Conservation (phyloP, 2,113 vertebrate species). For the Phyllostomus discolor region DNA sequence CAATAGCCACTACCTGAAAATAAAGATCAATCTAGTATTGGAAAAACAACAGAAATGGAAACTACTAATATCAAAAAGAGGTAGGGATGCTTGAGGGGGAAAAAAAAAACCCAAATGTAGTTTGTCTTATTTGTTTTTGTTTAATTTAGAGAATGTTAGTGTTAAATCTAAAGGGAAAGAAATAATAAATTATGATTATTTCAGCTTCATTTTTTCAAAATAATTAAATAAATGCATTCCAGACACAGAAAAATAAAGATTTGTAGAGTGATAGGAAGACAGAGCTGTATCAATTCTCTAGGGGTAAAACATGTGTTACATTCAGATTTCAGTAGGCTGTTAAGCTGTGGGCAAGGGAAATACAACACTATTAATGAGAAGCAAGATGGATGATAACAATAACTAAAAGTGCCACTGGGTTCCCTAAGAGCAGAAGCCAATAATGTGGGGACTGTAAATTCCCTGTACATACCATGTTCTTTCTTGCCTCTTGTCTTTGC, state of each 20-base stretch:
- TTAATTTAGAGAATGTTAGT: background rate
- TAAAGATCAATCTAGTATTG: background rate
- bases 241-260: background rate
- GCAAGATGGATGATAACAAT: background rate
- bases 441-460: background rate
- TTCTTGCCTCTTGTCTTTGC: background rate
- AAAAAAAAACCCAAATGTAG: background rate
- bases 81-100: background rate
- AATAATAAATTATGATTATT: background rate
- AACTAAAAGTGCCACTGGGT: background rate
- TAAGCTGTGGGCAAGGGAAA: background rate
- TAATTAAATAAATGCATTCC: background rate
- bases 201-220: background rate
- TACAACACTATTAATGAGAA: background rate
- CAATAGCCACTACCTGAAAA: background rate
- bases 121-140: background rate
- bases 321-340: background rate
- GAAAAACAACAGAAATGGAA: constrained; percentile 22
- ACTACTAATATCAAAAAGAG: background rate
- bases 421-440: background rate
- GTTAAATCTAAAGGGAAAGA: constrained; percentile 25
- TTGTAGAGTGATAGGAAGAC: background rate
- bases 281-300: background rate
- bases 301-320: background rate
- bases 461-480: background rate